Percentiles rank a stretch among this genome's conserved stretches.
These are phyloP conservation scores for Nymphicus hollandicus DNA, from an alignment of 2,113 vertebrate genomes.

Conservation along the genomic window DNA sequence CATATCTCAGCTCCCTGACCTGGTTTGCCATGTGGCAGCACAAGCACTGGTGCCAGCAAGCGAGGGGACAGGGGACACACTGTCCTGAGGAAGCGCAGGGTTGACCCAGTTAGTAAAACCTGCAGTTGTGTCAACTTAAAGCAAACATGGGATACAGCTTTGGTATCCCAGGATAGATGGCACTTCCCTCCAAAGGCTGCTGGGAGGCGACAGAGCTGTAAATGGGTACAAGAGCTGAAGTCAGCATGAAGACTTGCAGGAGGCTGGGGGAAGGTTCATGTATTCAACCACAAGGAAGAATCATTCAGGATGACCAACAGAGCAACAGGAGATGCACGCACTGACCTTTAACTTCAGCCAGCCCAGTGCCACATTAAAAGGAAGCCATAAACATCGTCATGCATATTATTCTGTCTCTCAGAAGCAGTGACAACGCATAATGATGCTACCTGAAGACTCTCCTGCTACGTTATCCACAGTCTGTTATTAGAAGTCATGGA, in stretches of 20 bases:
- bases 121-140: neutral
- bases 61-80: neutral
- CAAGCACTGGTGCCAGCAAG: neutral
- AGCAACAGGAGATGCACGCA: neutral
- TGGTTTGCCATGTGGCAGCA: neutral
- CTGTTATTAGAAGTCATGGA: neutral
- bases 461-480: neutral
- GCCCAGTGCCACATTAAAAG: neutral
- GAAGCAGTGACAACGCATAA: neutral
- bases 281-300: slow-evolving; percentile 13
- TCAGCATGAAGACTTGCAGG: neutral
- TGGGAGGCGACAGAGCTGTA: neutral
- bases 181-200: neutral
- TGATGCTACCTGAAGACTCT: neutral
- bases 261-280: neutral
- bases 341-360: neutral
- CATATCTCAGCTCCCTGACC: neutral
- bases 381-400: neutral
- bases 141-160: neutral
- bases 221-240: neutral
- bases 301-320: neutral
- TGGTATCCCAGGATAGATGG: neutral
- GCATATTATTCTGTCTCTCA: neutral
- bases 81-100: neutral
- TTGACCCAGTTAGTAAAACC: slow-evolving; percentile 12